Evolutionary conservation across 2,113 vertebrate genomes (phyloP).

Genomic region (Montifringilla adamsi): DNA sequence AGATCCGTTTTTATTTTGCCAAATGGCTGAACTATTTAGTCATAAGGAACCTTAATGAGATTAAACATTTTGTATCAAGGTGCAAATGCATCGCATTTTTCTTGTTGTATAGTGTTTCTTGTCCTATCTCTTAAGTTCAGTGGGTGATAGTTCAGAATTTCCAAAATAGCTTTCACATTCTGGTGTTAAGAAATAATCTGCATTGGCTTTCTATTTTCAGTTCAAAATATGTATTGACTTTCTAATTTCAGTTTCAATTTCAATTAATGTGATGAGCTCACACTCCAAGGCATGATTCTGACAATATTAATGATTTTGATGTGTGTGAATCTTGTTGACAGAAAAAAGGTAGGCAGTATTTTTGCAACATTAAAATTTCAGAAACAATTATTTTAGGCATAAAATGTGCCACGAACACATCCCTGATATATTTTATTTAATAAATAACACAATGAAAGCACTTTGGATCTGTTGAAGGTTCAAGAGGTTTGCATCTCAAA

Average conservation of each 20-base stretch:
- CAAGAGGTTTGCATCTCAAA: neutral
- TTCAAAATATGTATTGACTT: neutral
- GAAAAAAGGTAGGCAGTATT: neutral
- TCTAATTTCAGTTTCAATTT: neutral
- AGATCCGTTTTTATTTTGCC: neutral
- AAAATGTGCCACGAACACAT: neutral
- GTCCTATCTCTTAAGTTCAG: neutral
- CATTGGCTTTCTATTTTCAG: neutral
- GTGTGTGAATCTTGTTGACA: neutral
- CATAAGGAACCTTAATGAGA: neutral
- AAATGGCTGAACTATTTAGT: neutral
- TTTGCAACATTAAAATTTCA: neutral
- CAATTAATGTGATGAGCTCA: neutral
- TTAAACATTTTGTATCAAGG: neutral
- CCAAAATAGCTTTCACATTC: neutral
- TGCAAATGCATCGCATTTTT: neutral
- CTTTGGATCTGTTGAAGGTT: neutral
- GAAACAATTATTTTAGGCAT: neutral
- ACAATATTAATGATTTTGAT: neutral
- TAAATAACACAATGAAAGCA: neutral
- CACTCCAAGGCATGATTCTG: neutral
- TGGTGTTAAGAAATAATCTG: neutral
- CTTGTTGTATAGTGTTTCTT: neutral
- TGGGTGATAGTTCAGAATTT: neutral
- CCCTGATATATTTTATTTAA: neutral